These are phyloP conservation scores for human DNA, from an alignment of 2,113 vertebrate genomes.

Conservation along the genomic window GRCh38 chr1:110405501-110406000, in stretches of 20 bases:
- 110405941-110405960: neutral
- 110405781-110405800: neutral
- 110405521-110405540: too few species aligned
- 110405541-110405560: too few species aligned
- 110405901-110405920: neutral
- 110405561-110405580: too few species aligned
- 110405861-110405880: neutral
- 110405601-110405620: too few species aligned
- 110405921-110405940: neutral
- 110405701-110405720: neutral
- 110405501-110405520: too few species aligned
- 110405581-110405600: too few species aligned
- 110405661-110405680: neutral
- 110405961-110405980: neutral
- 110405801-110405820: neutral
- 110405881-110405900: neutral
- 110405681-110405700: neutral
- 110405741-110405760: neutral
- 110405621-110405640: neutral
- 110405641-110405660: neutral
- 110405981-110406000: neutral
- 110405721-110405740: neutral
- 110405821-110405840: neutral
- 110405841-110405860: neutral
- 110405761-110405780: neutral